Percentiles rank a stretch among this genome's conserved stretches.
phyloP scores from a whole-genome alignment of 2,797 vertebrate species.

The Lacerta bilineata region DNA sequence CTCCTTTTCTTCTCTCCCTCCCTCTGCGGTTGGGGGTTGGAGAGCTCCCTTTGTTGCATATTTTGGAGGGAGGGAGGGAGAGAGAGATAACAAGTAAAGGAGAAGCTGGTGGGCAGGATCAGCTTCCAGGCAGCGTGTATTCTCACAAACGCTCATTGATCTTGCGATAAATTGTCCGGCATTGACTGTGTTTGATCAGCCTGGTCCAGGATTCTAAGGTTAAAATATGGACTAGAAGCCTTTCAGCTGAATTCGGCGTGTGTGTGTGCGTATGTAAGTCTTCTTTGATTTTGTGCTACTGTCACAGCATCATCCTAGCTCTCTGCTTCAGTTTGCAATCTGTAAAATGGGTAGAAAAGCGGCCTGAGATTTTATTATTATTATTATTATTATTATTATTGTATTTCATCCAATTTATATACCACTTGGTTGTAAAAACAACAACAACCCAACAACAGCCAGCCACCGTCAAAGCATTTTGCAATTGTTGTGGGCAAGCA shows the following conservation, averaged over 20 bases:
- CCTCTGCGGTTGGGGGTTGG: neutral
- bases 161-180: neutral
- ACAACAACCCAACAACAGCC: no score
- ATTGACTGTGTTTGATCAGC: neutral
- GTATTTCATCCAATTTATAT: no score
- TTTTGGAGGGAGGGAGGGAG: no score
- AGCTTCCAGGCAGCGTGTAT: neutral
- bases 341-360: neutral
- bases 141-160: neutral
- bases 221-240: neutral
- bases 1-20: neutral
- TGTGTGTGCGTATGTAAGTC: no score
- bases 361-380: neutral
- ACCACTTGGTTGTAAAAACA: no score
- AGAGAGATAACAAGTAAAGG: neutral
- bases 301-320: neutral
- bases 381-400: no score
- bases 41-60: conserved; percentile 15
- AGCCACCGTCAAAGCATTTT: no score
- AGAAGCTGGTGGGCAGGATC: no score
- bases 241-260: neutral
- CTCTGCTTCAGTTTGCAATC: neutral
- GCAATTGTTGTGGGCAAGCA: neutral
- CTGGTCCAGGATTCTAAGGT: neutral
- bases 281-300: no score